Percentiles rank a stretch among this genome's conserved stretches.
Evolutionary conservation across 2,888 invertebrate genomes (phyloP).

Genomic region (Glyphotaelius pellucidus): DNA sequence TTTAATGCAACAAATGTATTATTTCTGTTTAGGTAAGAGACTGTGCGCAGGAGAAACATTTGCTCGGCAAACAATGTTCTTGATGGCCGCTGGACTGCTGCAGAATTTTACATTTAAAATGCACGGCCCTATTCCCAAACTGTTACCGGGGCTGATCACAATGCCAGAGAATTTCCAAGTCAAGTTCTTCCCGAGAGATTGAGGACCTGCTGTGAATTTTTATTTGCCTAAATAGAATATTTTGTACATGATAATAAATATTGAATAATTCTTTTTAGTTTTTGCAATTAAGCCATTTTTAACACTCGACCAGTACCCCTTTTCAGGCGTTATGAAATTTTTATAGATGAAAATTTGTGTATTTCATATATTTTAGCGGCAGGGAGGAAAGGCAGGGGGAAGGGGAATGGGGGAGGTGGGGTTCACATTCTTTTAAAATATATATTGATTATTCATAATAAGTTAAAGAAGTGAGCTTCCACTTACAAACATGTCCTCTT

Average conservation of each 20-base stretch:
- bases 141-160: constrained; percentile 78
- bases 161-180: constrained; percentile 80
- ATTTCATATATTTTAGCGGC: too few relatives aligned
- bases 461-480: too few relatives aligned
- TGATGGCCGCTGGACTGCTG: constrained; percentile 78
- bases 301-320: too few relatives aligned
- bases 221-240: background rate
- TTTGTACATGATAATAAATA: background rate
- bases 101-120: constrained; percentile 81
- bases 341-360: too few relatives aligned
- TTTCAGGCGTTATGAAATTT: too few relatives aligned
- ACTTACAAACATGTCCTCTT: too few relatives aligned
- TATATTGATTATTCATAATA: too few relatives aligned
- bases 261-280: too few relatives aligned
- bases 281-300: too few relatives aligned
- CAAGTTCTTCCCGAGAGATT: constrained; percentile 72
- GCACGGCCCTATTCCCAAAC: constrained; percentile 70
- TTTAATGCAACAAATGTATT: background rate
- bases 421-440: too few relatives aligned
- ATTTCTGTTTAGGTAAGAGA: constrained; percentile 76
- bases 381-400: too few relatives aligned
- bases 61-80: constrained; percentile 81
- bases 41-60: constrained; percentile 85
- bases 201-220: constrained; percentile 24
- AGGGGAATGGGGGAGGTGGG: too few relatives aligned